Evolutionary conservation across 2,888 invertebrate genomes (phyloP), one percentile per base, ranked within the genome.

Genomic region (Erannis defoliaria): DNA sequence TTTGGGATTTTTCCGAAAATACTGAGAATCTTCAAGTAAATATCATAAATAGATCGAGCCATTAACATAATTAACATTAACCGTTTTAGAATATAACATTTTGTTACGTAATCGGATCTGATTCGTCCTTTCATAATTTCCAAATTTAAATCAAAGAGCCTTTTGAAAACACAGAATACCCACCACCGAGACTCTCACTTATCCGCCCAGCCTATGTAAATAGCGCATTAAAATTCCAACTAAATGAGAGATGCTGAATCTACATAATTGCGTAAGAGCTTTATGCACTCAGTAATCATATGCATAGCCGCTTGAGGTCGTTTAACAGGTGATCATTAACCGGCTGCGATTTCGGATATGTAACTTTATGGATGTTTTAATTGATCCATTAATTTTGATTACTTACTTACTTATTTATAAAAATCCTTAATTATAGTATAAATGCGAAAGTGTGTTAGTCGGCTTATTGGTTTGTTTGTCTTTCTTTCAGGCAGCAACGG

Each of bases 181-280:
- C 12, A 29, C 10, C 29, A 9, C 16, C 14, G 9, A 5, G 31
- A 16, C 12, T 18, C 16, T 49, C 21, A 45, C 26, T 50, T 40
- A 19, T 1, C 29, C 37, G 18, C 23, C 16, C 50, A 50, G 35
- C 33, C 60, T 50, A 71, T 72, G 69, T 72, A 67, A 75, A 74
- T 74, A 71, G 66, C 66, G 70, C 68, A 76, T 78, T 75, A 74
- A 80, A 82, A 76, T 77, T 70, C 74, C 67, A 78, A 80, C 77
- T 74, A 73, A 81, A 82, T 78, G 75, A 82, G 79, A 76, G 73
- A 77, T 79, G 84, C 77, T 80, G 78, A 78, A 82, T 88, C 83
- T 80, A 74, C 86, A 89, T 90, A 86, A 84, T 87, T 85, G 82
- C 78, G 77, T 80, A 84, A 84, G 78, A 81, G 82, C 76, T 77